Conservation (phyloP, 2,113 vertebrate genomes). For the Callithrix jacchus region DNA sequence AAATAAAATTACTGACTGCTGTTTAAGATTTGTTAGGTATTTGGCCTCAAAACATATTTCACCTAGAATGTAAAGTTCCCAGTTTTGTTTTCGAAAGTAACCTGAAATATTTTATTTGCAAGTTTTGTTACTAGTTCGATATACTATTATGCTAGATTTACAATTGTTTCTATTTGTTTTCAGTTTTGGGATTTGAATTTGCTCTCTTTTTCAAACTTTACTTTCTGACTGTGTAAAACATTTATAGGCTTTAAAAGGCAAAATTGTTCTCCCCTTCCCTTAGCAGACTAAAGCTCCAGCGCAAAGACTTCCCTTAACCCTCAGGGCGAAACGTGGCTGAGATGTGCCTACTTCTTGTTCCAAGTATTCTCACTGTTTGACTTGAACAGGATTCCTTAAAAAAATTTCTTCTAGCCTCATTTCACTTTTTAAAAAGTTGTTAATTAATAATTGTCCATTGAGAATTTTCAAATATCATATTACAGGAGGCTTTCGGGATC, state of each 20-base stretch:
- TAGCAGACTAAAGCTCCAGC: background rate
- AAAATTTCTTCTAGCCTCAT: background rate
- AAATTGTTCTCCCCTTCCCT: background rate
- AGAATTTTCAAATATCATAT: background rate
- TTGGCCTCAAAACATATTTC: background rate
- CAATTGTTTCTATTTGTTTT: constrained; percentile 3
- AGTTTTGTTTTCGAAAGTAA: background rate
- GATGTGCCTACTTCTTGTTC: background rate
- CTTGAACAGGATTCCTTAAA: background rate
- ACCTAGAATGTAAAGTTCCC: background rate
- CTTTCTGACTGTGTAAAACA: background rate
- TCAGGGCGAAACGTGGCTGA: background rate
- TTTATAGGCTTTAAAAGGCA: background rate
- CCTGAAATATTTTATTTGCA: background rate
- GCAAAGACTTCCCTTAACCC: background rate
- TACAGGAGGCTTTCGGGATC: background rate
- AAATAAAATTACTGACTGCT: background rate
- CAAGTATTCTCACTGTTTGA: background rate
- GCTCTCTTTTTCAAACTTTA: background rate
- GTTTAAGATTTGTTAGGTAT: background rate
- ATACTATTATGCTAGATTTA: background rate
- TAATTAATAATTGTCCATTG: background rate
- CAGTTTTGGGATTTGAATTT: background rate
- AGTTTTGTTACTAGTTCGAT: background rate
- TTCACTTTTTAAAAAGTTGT: background rate